Conservation (phyloP, 2,888 invertebrate species). For the Pandemis cinnamomeana region DNA sequence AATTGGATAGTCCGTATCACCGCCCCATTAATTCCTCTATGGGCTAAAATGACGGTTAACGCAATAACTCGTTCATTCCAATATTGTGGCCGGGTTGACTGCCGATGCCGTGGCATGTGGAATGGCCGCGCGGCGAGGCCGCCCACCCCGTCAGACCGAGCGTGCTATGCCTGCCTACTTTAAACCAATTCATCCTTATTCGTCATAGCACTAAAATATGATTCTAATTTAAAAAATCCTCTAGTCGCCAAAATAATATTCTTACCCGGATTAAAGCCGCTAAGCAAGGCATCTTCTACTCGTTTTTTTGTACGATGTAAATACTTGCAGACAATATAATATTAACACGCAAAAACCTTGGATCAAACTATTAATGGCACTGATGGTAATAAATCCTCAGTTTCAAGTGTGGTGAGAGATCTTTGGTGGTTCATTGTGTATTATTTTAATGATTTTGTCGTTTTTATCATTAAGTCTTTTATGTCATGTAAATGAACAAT, state of each 20-base stretch:
- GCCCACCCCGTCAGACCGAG: constrained; percentile 40
- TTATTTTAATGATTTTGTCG: not conserved
- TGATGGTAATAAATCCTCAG: not conserved
- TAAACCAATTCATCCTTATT: not conserved
- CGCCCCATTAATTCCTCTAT: too few species aligned
- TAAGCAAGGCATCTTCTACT: not conserved
- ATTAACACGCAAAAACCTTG: too few species aligned
- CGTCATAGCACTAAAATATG: not conserved
- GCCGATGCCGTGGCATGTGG: constrained; percentile 48
- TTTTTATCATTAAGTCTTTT: not conserved
- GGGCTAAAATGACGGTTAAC: not conserved
- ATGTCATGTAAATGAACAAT: not conserved
- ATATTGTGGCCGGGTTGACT: constrained; percentile 12
- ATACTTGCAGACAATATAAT: not conserved
- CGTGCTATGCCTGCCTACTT: not conserved
- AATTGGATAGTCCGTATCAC: too few species aligned
- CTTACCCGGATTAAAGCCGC: not conserved
- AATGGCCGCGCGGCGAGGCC: constrained; percentile 56
- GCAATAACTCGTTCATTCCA: constrained; percentile 7
- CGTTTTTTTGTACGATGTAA: not conserved
- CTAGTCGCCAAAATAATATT: not conserved
- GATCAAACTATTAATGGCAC: not conserved
- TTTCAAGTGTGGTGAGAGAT: not conserved
- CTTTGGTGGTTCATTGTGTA: too few species aligned
- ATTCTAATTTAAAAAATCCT: not conserved